A percentile compares a stretch with the other conserved stretches of the same genome.
These are phyloP conservation scores for Lapara coniferarum DNA, from an alignment of 2,888 invertebrate genomes.

Conservation along the genomic window DNA sequence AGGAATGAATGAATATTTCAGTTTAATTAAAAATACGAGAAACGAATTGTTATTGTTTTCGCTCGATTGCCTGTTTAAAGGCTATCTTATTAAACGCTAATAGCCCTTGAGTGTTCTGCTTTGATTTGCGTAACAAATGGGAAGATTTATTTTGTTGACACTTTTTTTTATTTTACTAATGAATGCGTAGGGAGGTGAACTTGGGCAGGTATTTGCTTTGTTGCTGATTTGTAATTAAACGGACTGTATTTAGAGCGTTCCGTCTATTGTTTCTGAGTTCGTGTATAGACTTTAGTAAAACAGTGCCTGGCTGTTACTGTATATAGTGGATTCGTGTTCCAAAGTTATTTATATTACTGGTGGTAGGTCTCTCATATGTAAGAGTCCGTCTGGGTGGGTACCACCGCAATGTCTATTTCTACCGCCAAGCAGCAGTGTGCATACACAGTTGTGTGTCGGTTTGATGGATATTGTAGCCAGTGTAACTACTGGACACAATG, in stretches of 20 bases:
- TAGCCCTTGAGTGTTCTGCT: constrained; percentile 35
- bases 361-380: too few species aligned
- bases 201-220: constrained; percentile 15
- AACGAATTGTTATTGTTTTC: constrained; percentile 60
- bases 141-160: constrained; percentile 41
- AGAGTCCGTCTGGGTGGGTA: too few species aligned
- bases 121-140: constrained; percentile 41
- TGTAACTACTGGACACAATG: too few species aligned
- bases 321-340: too few species aligned
- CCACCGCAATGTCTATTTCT: too few species aligned
- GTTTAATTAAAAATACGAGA: constrained; percentile 75
- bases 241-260: not conserved
- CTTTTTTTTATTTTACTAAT: constrained; percentile 32
- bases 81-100: constrained; percentile 47
- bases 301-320: too few species aligned
- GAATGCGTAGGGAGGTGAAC: not conserved
- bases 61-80: constrained; percentile 51
- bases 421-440: too few species aligned
- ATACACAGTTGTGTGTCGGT: too few species aligned
- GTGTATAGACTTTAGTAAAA: not conserved
- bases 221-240: constrained; percentile 27
- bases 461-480: too few species aligned
- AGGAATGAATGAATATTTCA: constrained; percentile 71
- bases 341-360: too few species aligned
- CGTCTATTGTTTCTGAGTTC: not conserved